Evolutionary conservation across 2,888 invertebrate genomes (phyloP).

Genomic region (Melinaea marsaeus): DNA sequence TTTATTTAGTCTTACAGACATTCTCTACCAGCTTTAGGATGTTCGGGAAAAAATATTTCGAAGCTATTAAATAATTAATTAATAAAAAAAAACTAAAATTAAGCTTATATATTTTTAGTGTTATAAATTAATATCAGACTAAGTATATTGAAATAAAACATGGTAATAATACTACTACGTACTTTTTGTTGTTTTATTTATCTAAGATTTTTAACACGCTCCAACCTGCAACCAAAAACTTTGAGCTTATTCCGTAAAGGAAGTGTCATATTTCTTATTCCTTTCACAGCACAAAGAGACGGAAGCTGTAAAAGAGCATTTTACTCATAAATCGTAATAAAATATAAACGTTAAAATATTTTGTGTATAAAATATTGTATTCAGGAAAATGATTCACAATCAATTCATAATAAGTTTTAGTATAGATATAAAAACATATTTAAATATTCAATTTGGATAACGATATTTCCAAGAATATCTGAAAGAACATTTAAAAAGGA

Average conservation of each 20-base stretch:
- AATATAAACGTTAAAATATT: slow-evolving; percentile 1
- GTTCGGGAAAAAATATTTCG: too few species aligned
- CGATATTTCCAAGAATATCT: neutral
- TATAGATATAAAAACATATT: too few species aligned
- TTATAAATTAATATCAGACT: too few species aligned
- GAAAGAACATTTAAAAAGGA: neutral
- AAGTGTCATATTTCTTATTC: slow-evolving; percentile 7
- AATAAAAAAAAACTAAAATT: too few species aligned
- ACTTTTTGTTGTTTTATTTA: neutral
- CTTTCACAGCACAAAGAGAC: slow-evolving; percentile 6
- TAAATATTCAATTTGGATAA: too few species aligned
- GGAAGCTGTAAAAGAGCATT: slow-evolving; percentile 12
- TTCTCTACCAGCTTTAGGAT: too few species aligned
- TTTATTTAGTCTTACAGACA: neutral
- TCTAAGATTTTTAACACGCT: neutral
- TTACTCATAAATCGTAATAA: slow-evolving; percentile 6
- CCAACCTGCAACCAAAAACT: neutral
- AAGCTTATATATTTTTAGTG: too few species aligned
- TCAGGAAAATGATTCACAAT: too few species aligned
- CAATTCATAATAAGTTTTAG: too few species aligned
- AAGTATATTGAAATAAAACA: too few species aligned
- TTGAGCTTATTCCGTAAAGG: neutral
- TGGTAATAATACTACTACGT: neutral
- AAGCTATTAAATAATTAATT: too few species aligned
- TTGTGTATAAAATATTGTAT: too few species aligned